phyloP scores from a whole-genome alignment of 2,113 vertebrate species.

The Oncorhynchus masou region DNA sequence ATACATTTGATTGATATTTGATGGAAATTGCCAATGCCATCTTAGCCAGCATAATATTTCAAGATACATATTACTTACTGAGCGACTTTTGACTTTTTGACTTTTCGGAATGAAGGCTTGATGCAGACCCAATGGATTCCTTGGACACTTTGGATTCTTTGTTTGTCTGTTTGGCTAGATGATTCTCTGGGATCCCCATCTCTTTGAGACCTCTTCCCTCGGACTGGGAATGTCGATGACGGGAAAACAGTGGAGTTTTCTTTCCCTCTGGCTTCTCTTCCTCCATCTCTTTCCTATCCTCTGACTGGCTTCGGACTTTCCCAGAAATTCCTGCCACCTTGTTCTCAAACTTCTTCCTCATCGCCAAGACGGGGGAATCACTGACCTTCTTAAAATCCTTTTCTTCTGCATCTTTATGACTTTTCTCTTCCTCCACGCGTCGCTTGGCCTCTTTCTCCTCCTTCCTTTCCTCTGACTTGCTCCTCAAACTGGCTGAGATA shows the following conservation, averaged over 20 bases:
- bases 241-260: slow-evolving; percentile 74
- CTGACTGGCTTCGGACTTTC: slow-evolving; percentile 81
- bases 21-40: too few species aligned
- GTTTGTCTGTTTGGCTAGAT: slow-evolving; percentile 71
- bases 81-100: slow-evolving; percentile 31
- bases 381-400: slow-evolving; percentile 54
- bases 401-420: slow-evolving; percentile 48
- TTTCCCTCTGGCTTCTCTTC: slow-evolving; percentile 59
- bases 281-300: slow-evolving; percentile 67
- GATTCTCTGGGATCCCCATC: slow-evolving; percentile 81
- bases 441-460: slow-evolving; percentile 50
- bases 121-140: slow-evolving; percentile 84
- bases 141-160: slow-evolving; percentile 69
- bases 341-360: slow-evolving; percentile 83
- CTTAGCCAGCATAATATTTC: too few species aligned
- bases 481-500: slow-evolving; percentile 79
- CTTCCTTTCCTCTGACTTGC: slow-evolving; percentile 80
- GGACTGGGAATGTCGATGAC: slow-evolving; percentile 82
- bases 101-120: slow-evolving; percentile 75
- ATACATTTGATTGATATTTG: too few species aligned
- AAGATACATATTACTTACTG: slow-evolving; percentile 14
- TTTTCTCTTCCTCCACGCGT: slow-evolving; percentile 1
- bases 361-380: slow-evolving; percentile 78
- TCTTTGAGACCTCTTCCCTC: slow-evolving; percentile 82
- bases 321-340: slow-evolving; percentile 80